A percentile compares a stretch with the other conserved stretches of the same genome.
Evolutionary conservation across 2,797 vertebrate genomes (phyloP).

Genomic region (Monodelphis domestica): DNA sequence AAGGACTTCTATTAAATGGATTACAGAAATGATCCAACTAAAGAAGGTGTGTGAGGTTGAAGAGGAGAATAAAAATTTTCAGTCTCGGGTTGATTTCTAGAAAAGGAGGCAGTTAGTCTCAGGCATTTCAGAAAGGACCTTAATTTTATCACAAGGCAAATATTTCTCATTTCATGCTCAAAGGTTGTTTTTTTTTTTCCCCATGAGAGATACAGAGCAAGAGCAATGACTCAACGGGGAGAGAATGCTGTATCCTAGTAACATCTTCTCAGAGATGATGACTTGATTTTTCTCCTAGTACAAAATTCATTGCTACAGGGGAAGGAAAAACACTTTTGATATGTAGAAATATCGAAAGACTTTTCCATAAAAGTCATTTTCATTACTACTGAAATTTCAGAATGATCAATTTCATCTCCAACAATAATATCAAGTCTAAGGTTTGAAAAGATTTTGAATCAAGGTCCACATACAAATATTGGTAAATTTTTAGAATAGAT

Average conservation of each 20-base stretch:
- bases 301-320: not conserved
- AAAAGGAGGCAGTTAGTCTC: not conserved
- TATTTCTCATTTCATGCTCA: not conserved
- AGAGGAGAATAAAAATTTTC: constrained; percentile 8
- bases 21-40: not conserved
- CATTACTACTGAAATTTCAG: constrained; percentile 1
- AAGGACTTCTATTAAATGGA: not conserved
- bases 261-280: not conserved
- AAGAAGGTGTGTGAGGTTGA: not conserved
- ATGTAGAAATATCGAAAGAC: constrained; percentile 7
- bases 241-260: constrained; percentile 18
- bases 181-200: constrained; percentile 30
- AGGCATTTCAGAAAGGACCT: not conserved
- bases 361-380: constrained; percentile 40
- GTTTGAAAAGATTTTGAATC: constrained; percentile 33
- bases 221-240: constrained; percentile 18
- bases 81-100: not conserved
- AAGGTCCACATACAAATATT: constrained; percentile 9
- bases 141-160: not conserved
- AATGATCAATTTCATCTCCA: constrained; percentile 17
- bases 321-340: constrained; percentile 15
- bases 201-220: not conserved
- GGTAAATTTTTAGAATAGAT: constrained; percentile 25
- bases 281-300: constrained; percentile 3
- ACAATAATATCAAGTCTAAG: constrained; percentile 50